Evolutionary conservation across 2,113 vertebrate species (phyloP).

Genomic region (Silurus glanis): DNA sequence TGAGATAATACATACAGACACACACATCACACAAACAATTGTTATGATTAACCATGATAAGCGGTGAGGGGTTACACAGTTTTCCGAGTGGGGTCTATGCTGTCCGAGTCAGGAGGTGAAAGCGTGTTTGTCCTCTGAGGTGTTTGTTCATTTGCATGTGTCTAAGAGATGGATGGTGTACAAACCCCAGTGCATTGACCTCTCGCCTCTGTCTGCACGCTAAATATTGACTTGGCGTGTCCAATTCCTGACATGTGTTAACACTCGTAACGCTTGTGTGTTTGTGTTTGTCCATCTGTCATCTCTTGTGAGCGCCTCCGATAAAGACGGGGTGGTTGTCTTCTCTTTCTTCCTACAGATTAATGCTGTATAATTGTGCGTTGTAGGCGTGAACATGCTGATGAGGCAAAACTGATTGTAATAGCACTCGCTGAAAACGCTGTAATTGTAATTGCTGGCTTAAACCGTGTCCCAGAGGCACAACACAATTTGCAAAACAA

Average conservation of each 20-base stretch:
- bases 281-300: not conserved
- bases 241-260: not conserved
- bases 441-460: conserved; percentile 12
- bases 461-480: not conserved
- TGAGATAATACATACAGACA: not conserved
- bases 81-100: not conserved
- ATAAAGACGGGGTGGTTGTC: not conserved
- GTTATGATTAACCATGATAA: not conserved
- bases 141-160: not conserved
- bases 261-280: not conserved
- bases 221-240: not conserved
- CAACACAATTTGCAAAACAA: conserved; percentile 10
- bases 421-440: conserved; percentile 1
- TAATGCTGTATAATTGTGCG: conserved; percentile 9
- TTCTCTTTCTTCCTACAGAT: conserved; percentile 3
- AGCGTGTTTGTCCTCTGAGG: not conserved
- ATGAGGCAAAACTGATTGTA: conserved; percentile 32
- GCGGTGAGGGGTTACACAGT: not conserved
- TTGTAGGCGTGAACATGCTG: conserved; percentile 7
- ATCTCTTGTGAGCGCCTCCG: not conserved
- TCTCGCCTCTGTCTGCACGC: not conserved
- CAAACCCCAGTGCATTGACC: not conserved
- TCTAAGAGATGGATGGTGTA: conserved; percentile 3
- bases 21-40: not conserved
- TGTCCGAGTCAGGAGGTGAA: not conserved